These are phyloP conservation scores for Mallateleia sp. DNA, from an alignment of 2,888 invertebrate genomes.

Conservation along the genomic window DNA sequence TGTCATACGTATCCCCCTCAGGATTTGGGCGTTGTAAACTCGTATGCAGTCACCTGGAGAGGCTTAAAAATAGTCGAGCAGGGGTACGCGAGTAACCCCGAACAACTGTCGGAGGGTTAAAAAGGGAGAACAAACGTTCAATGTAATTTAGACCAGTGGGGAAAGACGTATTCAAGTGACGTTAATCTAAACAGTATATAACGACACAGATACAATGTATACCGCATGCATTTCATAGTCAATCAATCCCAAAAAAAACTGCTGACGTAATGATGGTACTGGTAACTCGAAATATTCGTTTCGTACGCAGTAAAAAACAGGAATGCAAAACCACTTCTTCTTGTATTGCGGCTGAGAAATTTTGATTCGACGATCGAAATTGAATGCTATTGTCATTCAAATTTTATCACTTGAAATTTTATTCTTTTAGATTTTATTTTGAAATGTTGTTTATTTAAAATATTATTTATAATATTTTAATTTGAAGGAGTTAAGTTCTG, in stretches of 20 bases:
- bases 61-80: conserved; percentile 53
- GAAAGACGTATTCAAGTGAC: conserved; percentile 66
- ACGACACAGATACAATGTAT: conserved; percentile 36
- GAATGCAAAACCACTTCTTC: too few species aligned
- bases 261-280: too few species aligned
- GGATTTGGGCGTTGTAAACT: conserved; percentile 59
- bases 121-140: conserved; percentile 48
- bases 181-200: conserved; percentile 65
- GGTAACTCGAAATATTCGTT: too few species aligned
- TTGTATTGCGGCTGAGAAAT: too few species aligned
- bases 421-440: too few species aligned
- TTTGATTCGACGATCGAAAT: too few species aligned
- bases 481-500: too few species aligned
- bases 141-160: conserved; percentile 72
- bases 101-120: conserved; percentile 69
- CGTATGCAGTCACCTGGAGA: conserved; percentile 67
- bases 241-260: conserved; percentile 15
- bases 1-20: conserved; percentile 36
- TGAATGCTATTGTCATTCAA: too few species aligned
- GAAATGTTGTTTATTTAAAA: too few species aligned
- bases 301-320: too few species aligned
- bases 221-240: conserved; percentile 49
- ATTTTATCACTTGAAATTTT: too few species aligned
- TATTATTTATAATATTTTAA: too few species aligned
- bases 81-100: conserved; percentile 44